Evolutionary conservation across 2,797 vertebrate genomes (phyloP).

Genomic region (Cephalopachus bancanus): DNA sequence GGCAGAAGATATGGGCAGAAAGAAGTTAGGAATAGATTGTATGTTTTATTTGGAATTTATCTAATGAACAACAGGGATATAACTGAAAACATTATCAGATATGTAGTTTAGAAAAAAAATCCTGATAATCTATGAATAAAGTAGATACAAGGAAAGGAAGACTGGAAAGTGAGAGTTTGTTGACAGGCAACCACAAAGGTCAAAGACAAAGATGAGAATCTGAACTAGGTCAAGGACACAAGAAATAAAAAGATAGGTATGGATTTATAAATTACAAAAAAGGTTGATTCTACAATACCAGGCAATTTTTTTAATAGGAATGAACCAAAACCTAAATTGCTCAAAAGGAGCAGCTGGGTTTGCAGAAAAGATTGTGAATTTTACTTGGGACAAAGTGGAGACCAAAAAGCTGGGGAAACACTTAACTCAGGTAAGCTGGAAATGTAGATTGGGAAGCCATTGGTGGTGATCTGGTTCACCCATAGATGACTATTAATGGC

Average conservation of each 20-base stretch:
- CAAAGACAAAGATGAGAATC: not conserved
- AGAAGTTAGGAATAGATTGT: not conserved
- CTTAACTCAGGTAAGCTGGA: not conserved
- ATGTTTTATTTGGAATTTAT: not conserved
- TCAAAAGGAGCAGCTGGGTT: not conserved
- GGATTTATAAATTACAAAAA: constrained; percentile 18
- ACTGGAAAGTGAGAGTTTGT: not conserved
- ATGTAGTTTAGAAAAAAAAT: not conserved
- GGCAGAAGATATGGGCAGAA: not conserved
- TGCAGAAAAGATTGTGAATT: not conserved
- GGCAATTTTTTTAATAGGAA: not conserved
- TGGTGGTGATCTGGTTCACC: not conserved
- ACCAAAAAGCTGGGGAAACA: not conserved
- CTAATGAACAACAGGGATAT: not conserved
- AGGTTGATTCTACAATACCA: not conserved
- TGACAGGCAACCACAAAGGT: not conserved
- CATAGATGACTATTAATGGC: not conserved
- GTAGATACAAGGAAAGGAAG: not conserved
- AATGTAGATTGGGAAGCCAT: not conserved
- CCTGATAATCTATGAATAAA: not conserved
- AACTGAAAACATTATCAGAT: not conserved
- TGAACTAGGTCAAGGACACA: not conserved
- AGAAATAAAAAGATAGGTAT: not conserved
- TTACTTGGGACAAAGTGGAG: not conserved
- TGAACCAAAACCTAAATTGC: not conserved